Evolutionary conservation across 2,113 vertebrate species (phyloP), one percentile per base, ranked within the genome.

Genomic region (Illadopsis cleaveri): DNA sequence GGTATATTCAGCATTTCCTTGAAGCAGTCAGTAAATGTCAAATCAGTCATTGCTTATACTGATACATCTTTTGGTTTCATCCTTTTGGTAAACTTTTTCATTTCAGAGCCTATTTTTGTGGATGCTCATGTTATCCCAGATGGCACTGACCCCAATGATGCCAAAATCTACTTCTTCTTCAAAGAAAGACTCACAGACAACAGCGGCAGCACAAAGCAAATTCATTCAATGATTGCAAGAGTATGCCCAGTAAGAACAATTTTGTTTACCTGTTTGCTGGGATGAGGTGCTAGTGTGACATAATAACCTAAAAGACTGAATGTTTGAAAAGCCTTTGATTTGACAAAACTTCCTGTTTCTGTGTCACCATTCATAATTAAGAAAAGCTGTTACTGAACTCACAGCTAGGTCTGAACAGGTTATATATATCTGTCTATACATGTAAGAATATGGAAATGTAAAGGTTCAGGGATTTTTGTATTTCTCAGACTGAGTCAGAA

Each of bases 161-260:
- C 99, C 86, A 99, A 99, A 90, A 96, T 99, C 33, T 99, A 99
- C 91, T 99, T 99, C 93, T 99, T 99, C 97, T 98, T 99, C 97
- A 99, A 99, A 38, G 99, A 99, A 94, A 98, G 98, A 89, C 95
- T 99, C 48, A 99, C 98, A 1, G 99, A 99, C 91, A 99, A 98
- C 97, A 99, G 97, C 5, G 99, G 99, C 62, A 99, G 99, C 92
- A 99, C 99, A 28, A 99, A 98, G 90, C 98, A 99, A 92, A 99
- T 99, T 94, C 99, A 99, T 97, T 99, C 99, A 71, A 99, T 99
- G 99, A 98, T 99, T 91, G 99, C 99, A 84, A 98, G 99, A 98
- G 99, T 99, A 82, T 99, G 99, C 94, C 99, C 99, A 5, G 99
- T 99, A 96, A 98, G 99, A 97, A 47, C 30, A 12, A 10, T 85